Conservation (phyloP, 2,113 vertebrate genomes). For the Pseudorasbora parva region DNA sequence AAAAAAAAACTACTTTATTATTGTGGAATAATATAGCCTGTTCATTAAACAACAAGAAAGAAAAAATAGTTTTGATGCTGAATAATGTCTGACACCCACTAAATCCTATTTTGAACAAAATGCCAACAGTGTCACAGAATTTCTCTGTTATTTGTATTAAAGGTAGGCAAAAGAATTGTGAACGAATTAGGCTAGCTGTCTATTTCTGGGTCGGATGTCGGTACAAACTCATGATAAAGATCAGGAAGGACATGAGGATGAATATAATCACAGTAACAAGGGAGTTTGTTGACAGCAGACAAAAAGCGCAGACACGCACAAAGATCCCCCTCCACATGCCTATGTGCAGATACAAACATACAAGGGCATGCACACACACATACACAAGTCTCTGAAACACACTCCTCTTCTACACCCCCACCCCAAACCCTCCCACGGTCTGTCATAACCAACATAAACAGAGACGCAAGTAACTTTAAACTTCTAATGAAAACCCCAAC, state of each 20-base stretch:
- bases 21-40: neutral
- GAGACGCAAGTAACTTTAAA: slow-evolving; percentile 22
- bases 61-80: neutral
- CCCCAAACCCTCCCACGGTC: neutral
- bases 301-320: slow-evolving; percentile 35
- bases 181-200: slow-evolving; percentile 18
- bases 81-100: neutral
- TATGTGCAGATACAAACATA: neutral
- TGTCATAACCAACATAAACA: slow-evolving; percentile 38
- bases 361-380: neutral
- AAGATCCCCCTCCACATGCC: slow-evolving; percentile 12
- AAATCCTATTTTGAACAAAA: neutral
- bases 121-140: neutral
- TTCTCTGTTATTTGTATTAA: neutral
- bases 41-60: neutral
- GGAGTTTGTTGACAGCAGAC: slow-evolving; percentile 29
- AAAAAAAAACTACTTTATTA: neutral
- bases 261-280: slow-evolving; percentile 58
- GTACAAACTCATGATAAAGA: slow-evolving; percentile 31
- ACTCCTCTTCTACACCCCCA: neutral
- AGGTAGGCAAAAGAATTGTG: neutral
- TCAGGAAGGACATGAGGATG: slow-evolving; percentile 37
- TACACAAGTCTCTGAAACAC: slow-evolving; percentile 17
- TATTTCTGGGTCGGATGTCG: slow-evolving; percentile 31
- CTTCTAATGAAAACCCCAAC: slow-evolving; percentile 26